phyloP scores from a whole-genome alignment of 2,113 vertebrate genomes.

The Syrrhaptes paradoxus region DNA sequence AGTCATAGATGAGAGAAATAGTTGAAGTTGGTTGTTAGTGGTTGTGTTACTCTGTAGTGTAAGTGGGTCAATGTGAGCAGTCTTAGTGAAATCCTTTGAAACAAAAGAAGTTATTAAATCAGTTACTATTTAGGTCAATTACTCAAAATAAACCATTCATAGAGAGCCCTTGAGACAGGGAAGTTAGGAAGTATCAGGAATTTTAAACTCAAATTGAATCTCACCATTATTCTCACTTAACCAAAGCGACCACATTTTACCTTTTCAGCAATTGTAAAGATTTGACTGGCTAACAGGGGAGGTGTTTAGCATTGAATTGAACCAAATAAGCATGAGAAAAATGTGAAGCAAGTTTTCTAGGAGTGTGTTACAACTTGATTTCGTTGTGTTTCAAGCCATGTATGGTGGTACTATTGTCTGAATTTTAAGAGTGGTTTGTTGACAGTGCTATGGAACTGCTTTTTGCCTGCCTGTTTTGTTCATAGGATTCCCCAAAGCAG shows the following conservation, averaged over 20 bases:
- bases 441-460: background rate
- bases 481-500: background rate
- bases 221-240: background rate
- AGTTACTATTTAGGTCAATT: slow-evolving; percentile 17
- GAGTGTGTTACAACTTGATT: background rate
- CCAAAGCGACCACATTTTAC: background rate
- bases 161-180: background rate
- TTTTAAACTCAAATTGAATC: background rate
- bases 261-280: background rate
- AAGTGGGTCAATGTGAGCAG: slow-evolving; percentile 12
- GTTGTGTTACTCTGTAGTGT: background rate
- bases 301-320: background rate
- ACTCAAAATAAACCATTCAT: slow-evolving; percentile 2
- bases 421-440: background rate
- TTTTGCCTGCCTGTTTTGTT: background rate
- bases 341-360: background rate
- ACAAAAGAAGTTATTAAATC: slow-evolving; percentile 41
- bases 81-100: slow-evolving; percentile 15
- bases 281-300: background rate
- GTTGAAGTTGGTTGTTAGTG: background rate
- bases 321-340: background rate
- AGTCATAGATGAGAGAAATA: background rate
- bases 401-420: background rate
- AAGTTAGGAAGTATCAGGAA: background rate
- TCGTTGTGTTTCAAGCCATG: background rate